Percentiles rank a stretch among this genome's conserved stretches.
phyloP scores from a whole-genome alignment of 1,140 invertebrate genomes.

The Drosophila takahashii region DNA sequence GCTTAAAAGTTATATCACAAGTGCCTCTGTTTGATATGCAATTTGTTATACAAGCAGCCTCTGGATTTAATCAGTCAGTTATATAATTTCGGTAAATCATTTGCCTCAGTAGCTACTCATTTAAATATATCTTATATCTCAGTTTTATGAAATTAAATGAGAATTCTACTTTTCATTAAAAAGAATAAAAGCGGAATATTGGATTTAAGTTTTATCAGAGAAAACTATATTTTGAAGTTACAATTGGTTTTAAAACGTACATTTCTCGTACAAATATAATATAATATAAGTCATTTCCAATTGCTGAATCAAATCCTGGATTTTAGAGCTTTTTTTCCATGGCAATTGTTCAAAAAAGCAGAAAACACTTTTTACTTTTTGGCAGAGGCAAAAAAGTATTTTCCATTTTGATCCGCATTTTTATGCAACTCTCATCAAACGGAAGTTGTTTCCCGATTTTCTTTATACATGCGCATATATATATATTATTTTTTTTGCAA shows the following conservation, averaged over 20 bases:
- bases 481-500: background rate
- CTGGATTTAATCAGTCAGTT: conserved; percentile 1
- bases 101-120: background rate
- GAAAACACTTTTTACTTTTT: conserved; percentile 8
- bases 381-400: conserved; percentile 23
- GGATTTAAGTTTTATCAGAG: no score
- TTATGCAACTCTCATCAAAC: conserved; percentile 46
- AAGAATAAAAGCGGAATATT: no score
- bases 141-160: background rate
- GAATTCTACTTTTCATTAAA: no score
- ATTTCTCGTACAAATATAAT: background rate
- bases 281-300: background rate
- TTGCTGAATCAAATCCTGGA: background rate
- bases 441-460: conserved; percentile 48
- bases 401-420: conserved; percentile 44
- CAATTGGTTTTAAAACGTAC: no score
- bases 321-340: background rate
- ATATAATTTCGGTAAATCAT: background rate
- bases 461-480: conserved; percentile 6
- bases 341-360: conserved; percentile 11
- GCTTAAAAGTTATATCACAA: conserved; percentile 26
- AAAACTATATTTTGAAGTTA: no score
- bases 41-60: conserved; percentile 7
- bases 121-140: background rate
- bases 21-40: conserved; percentile 5